Conservation (phyloP, 2,888 invertebrate genomes). For the Bombylius discolor region DNA sequence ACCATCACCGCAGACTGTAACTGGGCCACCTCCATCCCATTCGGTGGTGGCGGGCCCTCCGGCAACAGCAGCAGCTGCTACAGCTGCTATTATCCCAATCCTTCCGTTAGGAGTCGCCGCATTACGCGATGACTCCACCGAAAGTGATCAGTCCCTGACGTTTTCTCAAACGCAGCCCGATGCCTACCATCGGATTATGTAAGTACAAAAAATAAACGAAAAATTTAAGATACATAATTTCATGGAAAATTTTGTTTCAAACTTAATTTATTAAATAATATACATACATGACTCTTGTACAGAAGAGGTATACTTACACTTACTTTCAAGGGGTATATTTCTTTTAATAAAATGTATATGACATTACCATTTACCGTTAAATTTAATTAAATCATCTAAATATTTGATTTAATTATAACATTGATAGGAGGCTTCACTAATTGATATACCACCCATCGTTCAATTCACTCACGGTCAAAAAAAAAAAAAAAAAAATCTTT, state of each 20-base stretch:
- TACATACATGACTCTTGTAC: too few relatives aligned
- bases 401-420: too few relatives aligned
- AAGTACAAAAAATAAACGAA: conserved; percentile 19
- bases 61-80: conserved; percentile 37
- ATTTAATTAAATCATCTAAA: too few relatives aligned
- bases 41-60: conserved; percentile 37
- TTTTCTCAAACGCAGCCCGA: conserved; percentile 35
- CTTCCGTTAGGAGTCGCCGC: conserved; percentile 36
- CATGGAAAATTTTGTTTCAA: background rate
- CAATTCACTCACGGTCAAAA: too few relatives aligned
- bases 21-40: conserved; percentile 24
- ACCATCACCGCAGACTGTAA: conserved; percentile 32
- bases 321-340: too few relatives aligned
- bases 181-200: conserved; percentile 36
- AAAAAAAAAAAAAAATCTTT: too few relatives aligned
- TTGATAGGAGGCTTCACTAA: too few relatives aligned
- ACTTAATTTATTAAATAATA: too few relatives aligned
- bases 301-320: too few relatives aligned
- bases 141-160: conserved; percentile 37
- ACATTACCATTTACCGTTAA: too few relatives aligned
- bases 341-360: too few relatives aligned
- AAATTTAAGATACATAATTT: background rate
- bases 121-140: conserved; percentile 38
- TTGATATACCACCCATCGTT: too few relatives aligned
- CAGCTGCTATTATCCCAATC: conserved; percentile 37